Conservation (phyloP, 2,113 vertebrate species). For the Dipodomys spectabilis region DNA sequence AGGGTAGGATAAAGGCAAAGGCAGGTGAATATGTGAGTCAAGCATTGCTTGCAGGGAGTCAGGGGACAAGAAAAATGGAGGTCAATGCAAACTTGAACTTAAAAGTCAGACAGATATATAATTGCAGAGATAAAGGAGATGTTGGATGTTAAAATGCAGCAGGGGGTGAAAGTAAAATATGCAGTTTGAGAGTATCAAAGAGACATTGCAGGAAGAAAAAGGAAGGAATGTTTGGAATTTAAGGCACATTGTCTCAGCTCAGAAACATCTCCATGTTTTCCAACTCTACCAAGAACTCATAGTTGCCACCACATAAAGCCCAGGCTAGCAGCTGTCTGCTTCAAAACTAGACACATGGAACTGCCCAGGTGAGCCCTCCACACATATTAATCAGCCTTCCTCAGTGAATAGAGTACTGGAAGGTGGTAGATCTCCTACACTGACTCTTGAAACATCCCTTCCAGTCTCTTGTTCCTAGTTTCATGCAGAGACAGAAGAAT, state of each 20-base stretch:
- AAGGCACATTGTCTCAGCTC: not conserved
- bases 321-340: not conserved
- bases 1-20: not conserved
- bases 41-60: not conserved
- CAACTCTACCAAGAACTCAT: not conserved
- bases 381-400: accelerated
- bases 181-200: not conserved
- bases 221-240: not conserved
- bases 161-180: not conserved
- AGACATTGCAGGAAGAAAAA: not conserved
- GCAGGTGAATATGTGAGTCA: not conserved
- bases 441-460: not conserved
- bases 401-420: not conserved
- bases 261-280: not conserved
- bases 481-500: not conserved
- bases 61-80: not conserved
- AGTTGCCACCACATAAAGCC: not conserved
- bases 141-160: not conserved
- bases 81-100: not conserved
- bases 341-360: not conserved
- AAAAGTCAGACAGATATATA: not conserved
- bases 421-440: accelerated
- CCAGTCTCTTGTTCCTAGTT: not conserved
- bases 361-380: not conserved
- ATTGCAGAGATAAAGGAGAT: not conserved